These are phyloP conservation scores for Lophotriccus pileatus DNA, from an alignment of 2,797 vertebrate species.

Conservation along the genomic window DNA sequence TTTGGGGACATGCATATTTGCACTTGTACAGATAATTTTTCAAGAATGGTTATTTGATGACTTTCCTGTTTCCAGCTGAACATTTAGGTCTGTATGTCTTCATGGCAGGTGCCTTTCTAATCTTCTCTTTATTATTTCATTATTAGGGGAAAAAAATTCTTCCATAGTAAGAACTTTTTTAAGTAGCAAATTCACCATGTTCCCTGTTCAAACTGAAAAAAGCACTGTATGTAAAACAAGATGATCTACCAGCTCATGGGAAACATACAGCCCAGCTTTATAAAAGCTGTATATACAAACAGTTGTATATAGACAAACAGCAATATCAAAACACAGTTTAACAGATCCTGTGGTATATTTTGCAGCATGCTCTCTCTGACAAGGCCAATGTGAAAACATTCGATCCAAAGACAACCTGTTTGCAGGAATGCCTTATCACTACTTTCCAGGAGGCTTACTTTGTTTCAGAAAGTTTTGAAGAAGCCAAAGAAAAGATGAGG, in stretches of 20 bases:
- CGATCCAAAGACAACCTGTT: conserved; percentile 91
- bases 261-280: background rate
- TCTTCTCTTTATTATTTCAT: conserved; percentile 7
- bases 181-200: background rate
- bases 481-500: conserved; percentile 99
- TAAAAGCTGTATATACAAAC: background rate
- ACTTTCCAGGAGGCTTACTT: conserved; percentile 98
- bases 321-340: background rate
- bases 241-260: background rate
- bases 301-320: background rate
- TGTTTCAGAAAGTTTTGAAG: conserved; percentile 96
- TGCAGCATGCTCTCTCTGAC: conserved; percentile 93
- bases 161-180: background rate
- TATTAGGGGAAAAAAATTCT: background rate
- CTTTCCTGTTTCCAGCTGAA: conserved; percentile 17
- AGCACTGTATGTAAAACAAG: background rate
- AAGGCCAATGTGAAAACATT: conserved; percentile 90
- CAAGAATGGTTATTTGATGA: conserved; percentile 6
- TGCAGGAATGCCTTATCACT: conserved; percentile 96
- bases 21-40: conserved; percentile 23
- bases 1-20: conserved; percentile 14
- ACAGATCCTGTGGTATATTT: conserved; percentile 52
- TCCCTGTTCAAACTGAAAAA: background rate
- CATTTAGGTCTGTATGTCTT: background rate
- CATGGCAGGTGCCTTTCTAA: background rate